These are phyloP conservation scores for Phalera bucephala DNA, from an alignment of 2,888 invertebrate species.

Conservation along the genomic window DNA sequence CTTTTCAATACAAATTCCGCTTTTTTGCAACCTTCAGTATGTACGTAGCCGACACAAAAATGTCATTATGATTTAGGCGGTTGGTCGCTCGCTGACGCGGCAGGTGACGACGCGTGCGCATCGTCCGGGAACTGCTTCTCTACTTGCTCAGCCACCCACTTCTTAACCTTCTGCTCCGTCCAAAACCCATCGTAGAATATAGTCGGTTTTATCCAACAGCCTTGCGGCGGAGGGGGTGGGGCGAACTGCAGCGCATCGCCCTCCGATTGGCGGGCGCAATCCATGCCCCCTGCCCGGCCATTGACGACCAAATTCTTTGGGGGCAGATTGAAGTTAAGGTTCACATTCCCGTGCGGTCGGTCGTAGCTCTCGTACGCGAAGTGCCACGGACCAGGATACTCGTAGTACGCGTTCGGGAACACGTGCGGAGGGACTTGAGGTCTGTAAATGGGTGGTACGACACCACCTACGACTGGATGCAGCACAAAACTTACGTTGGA, in stretches of 20 bases:
- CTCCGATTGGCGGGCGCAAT: conserved; percentile 47
- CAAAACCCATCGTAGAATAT: conserved; percentile 80
- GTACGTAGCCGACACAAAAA: neutral
- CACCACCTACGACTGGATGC: conserved; percentile 59
- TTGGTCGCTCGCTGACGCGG: conserved; percentile 32
- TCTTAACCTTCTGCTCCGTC: conserved; percentile 80
- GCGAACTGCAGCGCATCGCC: conserved; percentile 51
- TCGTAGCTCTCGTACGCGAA: conserved; percentile 68
- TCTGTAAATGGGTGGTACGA: conserved; percentile 51
- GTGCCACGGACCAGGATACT: conserved; percentile 73
- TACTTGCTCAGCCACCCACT: conserved; percentile 78
- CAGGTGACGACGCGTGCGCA: conserved; percentile 31
- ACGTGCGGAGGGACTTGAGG: conserved; percentile 46
- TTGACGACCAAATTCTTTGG: conserved; percentile 70
- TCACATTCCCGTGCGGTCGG: conserved; percentile 61
- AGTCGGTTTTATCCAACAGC: conserved; percentile 77
- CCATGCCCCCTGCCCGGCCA: conserved; percentile 57
- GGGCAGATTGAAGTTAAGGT: conserved; percentile 69
- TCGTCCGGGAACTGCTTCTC: conserved; percentile 76
- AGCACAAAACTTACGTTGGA: conserved; percentile 78
- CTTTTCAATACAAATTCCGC: neutral
- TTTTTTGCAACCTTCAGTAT: neutral
- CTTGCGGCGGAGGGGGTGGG: conserved; percentile 51
- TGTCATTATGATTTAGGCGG: conserved; percentile 12
- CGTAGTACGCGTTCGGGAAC: conserved; percentile 63